Evolutionary conservation across 2,113 vertebrate genomes (phyloP).

Genomic region (Crotalus viridis): DNA sequence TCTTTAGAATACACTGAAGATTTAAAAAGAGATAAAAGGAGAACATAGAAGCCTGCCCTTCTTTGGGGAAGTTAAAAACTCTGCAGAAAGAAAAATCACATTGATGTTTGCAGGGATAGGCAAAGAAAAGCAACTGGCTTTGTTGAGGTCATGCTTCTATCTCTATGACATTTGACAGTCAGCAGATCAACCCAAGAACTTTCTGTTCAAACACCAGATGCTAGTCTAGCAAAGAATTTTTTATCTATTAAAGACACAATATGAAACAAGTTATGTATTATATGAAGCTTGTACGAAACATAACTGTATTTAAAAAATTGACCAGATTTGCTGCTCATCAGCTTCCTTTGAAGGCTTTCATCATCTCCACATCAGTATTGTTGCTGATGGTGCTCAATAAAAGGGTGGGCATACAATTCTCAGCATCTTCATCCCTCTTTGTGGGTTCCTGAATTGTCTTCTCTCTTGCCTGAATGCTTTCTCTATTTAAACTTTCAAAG

Average conservation of each 20-base stretch:
- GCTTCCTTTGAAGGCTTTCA: not conserved
- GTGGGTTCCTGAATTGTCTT: fast-evolving
- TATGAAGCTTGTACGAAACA: not conserved
- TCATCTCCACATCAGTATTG: not conserved
- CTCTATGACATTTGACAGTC: not conserved
- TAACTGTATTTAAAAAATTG: not conserved
- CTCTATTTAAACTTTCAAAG: not conserved
- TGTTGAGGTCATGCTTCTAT: not conserved
- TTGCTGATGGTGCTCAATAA: not conserved
- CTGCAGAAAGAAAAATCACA: not conserved
- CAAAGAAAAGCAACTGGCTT: not conserved
- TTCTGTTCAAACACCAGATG: not conserved
- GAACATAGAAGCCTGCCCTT: not conserved
- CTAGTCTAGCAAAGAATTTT: not conserved
- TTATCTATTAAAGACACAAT: not conserved
- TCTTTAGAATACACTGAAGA: not conserved
- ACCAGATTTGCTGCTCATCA: not conserved
- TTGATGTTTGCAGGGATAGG: not conserved
- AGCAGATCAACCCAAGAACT: not conserved
- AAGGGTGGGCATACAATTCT: not conserved
- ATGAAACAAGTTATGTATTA: not conserved
- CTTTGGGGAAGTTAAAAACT: not conserved
- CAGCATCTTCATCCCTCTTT: not conserved
- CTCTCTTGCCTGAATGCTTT: not conserved
- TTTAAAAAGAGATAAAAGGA: not conserved